Evolutionary conservation across 1,140 invertebrate genomes (phyloP).

Genomic region (Lepidotrigona ventralis): DNA sequence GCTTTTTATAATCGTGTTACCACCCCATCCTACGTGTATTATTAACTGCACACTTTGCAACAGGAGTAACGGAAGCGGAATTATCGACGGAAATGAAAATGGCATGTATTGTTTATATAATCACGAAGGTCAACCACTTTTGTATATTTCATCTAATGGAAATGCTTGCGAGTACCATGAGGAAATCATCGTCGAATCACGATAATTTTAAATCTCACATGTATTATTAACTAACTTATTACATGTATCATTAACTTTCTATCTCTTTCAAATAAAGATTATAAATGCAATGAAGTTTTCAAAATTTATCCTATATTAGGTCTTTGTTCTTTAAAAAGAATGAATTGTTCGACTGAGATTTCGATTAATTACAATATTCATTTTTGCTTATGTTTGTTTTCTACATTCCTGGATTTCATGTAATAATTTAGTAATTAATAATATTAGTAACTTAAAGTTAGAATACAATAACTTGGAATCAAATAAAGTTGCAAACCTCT

Average conservation of each 20-base stretch:
- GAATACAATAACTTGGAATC: no score
- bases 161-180: slow-evolving; percentile 43
- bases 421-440: no score
- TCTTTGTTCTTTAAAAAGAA: no score
- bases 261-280: no score
- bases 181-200: slow-evolving; percentile 6
- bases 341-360: no score
- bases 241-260: not conserved
- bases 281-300: not conserved
- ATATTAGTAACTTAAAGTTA: no score
- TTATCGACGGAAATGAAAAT: slow-evolving; percentile 59
- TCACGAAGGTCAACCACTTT: slow-evolving; percentile 51
- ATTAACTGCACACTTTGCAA: slow-evolving; percentile 63
- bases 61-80: slow-evolving; percentile 59
- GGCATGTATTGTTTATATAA: slow-evolving; percentile 35
- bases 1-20: slow-evolving; percentile 45
- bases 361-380: no score
- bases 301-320: not conserved
- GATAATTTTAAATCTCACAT: no score
- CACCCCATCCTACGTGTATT: slow-evolving; percentile 44
- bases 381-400: no score
- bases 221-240: no score
- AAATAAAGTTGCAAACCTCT: no score
- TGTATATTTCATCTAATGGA: slow-evolving; percentile 31
- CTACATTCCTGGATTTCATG: no score